Evolutionary conservation across 2,888 invertebrate genomes (phyloP), one percentile per base, ranked within the genome.

Genomic region (Oxystoma pomonae): DNA sequence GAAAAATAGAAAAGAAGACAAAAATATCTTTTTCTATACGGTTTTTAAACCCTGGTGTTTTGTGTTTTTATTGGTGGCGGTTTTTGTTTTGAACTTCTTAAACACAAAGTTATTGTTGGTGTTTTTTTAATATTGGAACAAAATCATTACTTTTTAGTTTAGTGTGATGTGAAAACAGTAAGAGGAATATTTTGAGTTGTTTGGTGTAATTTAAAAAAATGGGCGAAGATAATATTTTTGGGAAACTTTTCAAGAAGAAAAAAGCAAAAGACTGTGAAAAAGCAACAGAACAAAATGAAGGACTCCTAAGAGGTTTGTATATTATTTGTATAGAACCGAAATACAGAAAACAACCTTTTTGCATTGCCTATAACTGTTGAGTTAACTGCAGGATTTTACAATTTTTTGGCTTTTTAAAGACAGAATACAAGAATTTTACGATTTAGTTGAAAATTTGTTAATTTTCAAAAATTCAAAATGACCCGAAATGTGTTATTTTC

Each of bases 301-400:
- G 74, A 22, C 72, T 79, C 51, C 68, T 79, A 49, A 74, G 70
- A 75, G 77, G 76, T 76, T 70, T 68, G 70, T 69, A 58, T 60
- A 51, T 57, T 53, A n/a, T n/a, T n/a, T n/a, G n/a, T n/a, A n/a
- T n/a, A n/a, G n/a, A n/a, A n/a, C n/a, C n/a, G n/a, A n/a, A n/a
- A n/a, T n/a, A n/a, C n/a, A n/a, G n/a, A n/a, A n/a, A n/a, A n/a
- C n/a, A n/a, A n/a, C n/a, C n/a, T n/a, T n/a, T n/a, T n/a, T n/a
- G n/a, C n/a, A n/a, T n/a, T n/a, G n/a, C n/a, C n/a, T n/a, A n/a
- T n/a, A n/a, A n/a, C n/a, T n/a, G n/a, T n/a, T n/a, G n/a, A n/a
- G n/a, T n/a, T n/a, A n/a, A n/a, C n/a, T n/a, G n/a, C n/a, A n/a
- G n/a, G n/a, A n/a, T n/a, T n/a, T n/a, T n/a, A n/a, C n/a, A n/a